Evolutionary conservation across 2,797 vertebrate species (phyloP), one percentile per base, ranked within the genome.

Genomic region (Rhadinocentrus ornatus): DNA sequence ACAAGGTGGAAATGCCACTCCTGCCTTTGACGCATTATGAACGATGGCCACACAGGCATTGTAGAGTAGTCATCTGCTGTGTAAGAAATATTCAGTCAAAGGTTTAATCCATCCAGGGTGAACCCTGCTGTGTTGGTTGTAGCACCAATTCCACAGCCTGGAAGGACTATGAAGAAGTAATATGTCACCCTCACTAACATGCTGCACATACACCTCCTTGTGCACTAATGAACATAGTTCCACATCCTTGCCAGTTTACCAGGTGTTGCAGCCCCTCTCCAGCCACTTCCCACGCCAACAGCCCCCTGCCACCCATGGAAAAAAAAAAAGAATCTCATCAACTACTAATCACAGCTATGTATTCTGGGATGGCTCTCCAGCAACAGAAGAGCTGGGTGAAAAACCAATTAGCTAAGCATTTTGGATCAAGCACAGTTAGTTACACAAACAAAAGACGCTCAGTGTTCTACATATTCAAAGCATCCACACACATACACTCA

Each of bases 401-500:
- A 93, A 91, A 88, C 72, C 90, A 92, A 93, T 94, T 91, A 93
- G 82, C 88, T 85, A 85, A 91, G 88, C 84, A 87, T 87, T 92
- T 87, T 91, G 86, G 81, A 91, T 91, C 78, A 85, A 86, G 73
- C 86, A 79, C 85, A 89, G 85, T 90, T 84, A 86, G 82, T 82
- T 87, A 73, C 81, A 78, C 85, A 91, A 86, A 86, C 77, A 92
- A 91, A 91, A 89, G 82, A 86, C 78, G 84, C 82, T 84, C 66
- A 35, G 63, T 29, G 18, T 61, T 83, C 41, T 71, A 77, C 70
- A 72, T 71, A 81, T 78, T 73, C 32, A 66, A 70, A 73, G 66
- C 60, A 64, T 60, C 66, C 26, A 27, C 39, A 44, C 39, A 44
- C 69, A 70, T 69, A 78, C 69, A 69, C 70, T 65, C 32, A 53